These are phyloP conservation scores for Leptinotarsa lineolata DNA, from an alignment of 1,140 invertebrate species.

Conservation along the genomic window DNA sequence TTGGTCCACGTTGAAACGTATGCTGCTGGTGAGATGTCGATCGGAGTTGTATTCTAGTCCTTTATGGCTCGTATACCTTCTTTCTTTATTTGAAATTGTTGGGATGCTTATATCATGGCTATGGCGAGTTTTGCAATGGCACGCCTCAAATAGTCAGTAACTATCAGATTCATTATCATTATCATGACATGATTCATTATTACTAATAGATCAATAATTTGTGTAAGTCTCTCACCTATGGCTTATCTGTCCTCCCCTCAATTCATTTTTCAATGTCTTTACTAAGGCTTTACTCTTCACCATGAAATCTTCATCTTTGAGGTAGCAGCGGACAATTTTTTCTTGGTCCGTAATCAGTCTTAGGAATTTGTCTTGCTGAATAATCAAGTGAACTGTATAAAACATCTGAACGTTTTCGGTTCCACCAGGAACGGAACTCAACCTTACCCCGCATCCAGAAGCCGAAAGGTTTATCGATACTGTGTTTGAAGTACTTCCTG, in stretches of 20 bases:
- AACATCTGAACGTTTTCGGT: constrained; percentile 58
- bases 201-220: background rate
- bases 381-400: constrained; percentile 67
- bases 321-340: constrained; percentile 60
- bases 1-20: too few relatives aligned
- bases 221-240: constrained; percentile 42
- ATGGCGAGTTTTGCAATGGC: background rate
- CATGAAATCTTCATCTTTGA: constrained; percentile 50
- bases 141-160: background rate
- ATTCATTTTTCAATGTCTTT: constrained; percentile 43
- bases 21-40: too few relatives aligned
- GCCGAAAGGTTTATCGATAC: constrained; percentile 65
- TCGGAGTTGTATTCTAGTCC: too few relatives aligned
- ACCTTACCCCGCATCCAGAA: constrained; percentile 68
- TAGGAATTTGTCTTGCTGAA: constrained; percentile 72
- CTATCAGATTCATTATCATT: background rate
- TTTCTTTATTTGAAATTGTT: too few relatives aligned
- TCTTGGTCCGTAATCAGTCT: constrained; percentile 72
- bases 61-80: too few relatives aligned
- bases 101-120: background rate
- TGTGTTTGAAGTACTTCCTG: constrained; percentile 55
- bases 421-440: constrained; percentile 58
- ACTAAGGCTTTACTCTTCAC: constrained; percentile 47
- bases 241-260: constrained; percentile 31
- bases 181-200: background rate